Evolutionary conservation across 2,797 vertebrate genomes (phyloP).

Genomic region (Heliangelus exortis): DNA sequence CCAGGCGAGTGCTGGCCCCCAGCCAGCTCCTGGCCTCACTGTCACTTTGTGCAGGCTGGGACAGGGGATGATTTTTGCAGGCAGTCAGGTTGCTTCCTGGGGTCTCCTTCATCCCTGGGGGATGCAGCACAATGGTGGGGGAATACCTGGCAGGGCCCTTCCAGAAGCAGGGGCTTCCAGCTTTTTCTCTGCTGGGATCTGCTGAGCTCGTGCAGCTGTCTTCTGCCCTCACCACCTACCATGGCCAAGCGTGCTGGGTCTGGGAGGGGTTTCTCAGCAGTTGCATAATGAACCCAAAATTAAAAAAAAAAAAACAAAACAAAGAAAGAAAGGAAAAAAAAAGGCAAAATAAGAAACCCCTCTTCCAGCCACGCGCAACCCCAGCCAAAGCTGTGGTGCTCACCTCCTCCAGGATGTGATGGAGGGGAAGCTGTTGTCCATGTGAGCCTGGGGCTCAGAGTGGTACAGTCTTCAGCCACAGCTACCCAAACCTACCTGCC

Average conservation of each 20-base stretch:
- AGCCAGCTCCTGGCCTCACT: not conserved
- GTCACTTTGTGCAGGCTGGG: constrained; percentile 30
- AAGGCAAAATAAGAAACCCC: not conserved
- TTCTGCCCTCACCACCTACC: not conserved
- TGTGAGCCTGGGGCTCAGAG: not conserved
- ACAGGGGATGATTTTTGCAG: not conserved
- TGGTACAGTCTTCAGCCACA: fast-evolving
- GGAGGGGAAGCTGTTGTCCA: not conserved
- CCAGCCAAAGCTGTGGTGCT: not conserved
- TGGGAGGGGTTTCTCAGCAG: not conserved
- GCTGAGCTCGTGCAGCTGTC: not conserved
- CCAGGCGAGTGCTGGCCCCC: not conserved
- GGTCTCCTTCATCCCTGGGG: not conserved
- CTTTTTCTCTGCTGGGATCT: not conserved
- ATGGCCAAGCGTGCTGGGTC: not conserved
- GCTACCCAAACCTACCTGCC: not conserved
- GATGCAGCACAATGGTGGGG: not conserved
- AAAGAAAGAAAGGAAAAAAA: not conserved
- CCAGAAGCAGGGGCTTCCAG: fast-evolving
- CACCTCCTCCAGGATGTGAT: not conserved
- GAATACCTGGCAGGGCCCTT: not conserved
- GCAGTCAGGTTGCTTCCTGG: fast-evolving
- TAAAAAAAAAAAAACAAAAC: not conserved
- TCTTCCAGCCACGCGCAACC: not conserved
- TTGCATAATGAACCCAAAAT: not conserved